These are phyloP conservation scores for Yponomeuta evonymella DNA, from an alignment of 2,888 invertebrate genomes.

Conservation along the genomic window DNA sequence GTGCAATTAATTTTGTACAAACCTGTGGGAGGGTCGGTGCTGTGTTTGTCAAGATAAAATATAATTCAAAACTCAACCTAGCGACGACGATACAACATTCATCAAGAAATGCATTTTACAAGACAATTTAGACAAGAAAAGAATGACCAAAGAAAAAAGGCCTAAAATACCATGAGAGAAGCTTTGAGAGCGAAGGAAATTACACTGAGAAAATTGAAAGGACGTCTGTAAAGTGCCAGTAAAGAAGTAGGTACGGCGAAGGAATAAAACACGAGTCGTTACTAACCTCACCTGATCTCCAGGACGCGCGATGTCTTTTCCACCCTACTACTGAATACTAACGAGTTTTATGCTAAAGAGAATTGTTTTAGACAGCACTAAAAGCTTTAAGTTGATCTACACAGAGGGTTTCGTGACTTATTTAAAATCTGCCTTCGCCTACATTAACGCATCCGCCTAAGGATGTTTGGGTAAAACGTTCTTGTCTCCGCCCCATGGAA, in stretches of 20 bases:
- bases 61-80: too few species aligned
- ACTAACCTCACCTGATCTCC: constrained; percentile 4
- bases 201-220: background rate
- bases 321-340: constrained; percentile 5
- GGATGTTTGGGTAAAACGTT: too few species aligned
- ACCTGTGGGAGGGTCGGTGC: background rate
- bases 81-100: too few species aligned
- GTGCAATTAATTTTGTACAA: background rate
- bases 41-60: too few species aligned
- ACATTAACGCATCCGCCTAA: too few species aligned
- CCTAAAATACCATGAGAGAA: background rate
- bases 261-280: constrained; percentile 4
- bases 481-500: too few species aligned
- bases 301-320: background rate
- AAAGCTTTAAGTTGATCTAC: background rate
- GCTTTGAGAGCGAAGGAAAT: background rate
- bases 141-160: background rate
- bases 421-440: background rate
- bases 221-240: background rate
- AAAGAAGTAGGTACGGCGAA: background rate
- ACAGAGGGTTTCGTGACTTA: background rate
- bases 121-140: background rate
- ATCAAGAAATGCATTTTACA: too few species aligned
- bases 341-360: background rate
- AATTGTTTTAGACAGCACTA: constrained; percentile 8